Evolutionary conservation across 2,113 vertebrate genomes (phyloP).

Genomic region (Cacatua alba): DNA sequence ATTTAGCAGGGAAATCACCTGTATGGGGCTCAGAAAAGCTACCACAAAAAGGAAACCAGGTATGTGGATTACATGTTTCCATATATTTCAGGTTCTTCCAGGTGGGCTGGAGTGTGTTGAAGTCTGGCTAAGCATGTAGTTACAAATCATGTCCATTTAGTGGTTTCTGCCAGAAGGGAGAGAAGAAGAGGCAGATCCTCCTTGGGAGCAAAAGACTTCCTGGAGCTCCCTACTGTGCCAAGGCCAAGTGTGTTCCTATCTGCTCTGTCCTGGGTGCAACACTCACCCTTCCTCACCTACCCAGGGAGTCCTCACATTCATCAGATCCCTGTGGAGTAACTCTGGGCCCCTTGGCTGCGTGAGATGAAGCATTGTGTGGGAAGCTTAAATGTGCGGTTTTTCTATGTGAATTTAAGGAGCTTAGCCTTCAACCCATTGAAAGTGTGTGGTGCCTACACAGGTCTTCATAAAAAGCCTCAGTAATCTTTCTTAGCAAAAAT

Average conservation of each 20-base stretch:
- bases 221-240: neutral
- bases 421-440: neutral
- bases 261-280: neutral
- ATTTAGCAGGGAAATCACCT: neutral
- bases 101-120: neutral
- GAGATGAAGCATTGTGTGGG: neutral
- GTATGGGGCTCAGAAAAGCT: neutral
- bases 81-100: neutral
- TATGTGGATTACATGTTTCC: neutral
- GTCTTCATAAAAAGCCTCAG: neutral
- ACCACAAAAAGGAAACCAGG: neutral
- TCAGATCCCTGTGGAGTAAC: neutral
- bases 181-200: neutral
- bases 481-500: neutral
- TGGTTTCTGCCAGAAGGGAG: neutral
- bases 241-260: fast-evolving
- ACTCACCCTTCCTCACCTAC: neutral
- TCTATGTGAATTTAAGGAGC: neutral
- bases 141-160: neutral
- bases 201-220: neutral
- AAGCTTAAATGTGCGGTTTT: neutral
- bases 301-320: fast-evolving
- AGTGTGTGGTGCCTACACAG: fast-evolving
- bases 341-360: neutral
- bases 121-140: neutral